phyloP scores from a whole-genome alignment of 2,797 vertebrate genomes.

The Zalophus californianus region DNA sequence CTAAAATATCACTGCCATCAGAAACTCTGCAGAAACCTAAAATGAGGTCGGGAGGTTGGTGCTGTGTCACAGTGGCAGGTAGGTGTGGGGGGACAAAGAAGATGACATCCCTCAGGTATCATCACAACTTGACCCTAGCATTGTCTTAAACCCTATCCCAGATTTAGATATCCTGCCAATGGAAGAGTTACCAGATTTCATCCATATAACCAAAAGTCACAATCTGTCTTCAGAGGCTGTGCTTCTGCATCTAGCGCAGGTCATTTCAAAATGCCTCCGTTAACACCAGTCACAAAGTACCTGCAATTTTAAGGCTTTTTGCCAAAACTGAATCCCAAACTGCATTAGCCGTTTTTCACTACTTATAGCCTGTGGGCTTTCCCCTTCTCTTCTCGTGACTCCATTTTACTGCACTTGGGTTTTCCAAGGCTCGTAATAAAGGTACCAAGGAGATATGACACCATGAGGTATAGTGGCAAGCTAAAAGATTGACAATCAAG shows the following conservation, averaged over 20 bases:
- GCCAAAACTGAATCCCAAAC: conserved; percentile 80
- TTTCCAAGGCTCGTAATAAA: conserved; percentile 76
- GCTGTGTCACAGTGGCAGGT: background rate
- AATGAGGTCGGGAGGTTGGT: background rate
- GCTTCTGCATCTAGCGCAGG: background rate
- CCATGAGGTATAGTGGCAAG: background rate
- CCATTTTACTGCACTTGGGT: conserved; percentile 75
- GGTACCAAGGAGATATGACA: conserved; percentile 65
- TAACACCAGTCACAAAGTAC: conserved; percentile 24
- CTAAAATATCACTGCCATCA: conserved; percentile 73
- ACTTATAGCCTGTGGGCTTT: conserved; percentile 78
- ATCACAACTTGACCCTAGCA: conserved; percentile 48
- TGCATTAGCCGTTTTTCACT: conserved; percentile 76
- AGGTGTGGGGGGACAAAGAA: background rate
- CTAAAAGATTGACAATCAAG: conserved; percentile 66
- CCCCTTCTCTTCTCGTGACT: conserved; percentile 51
- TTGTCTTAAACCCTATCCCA: conserved; percentile 44
- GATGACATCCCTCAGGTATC: conserved; percentile 18
- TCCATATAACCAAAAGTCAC: background rate
- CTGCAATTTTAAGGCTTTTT: conserved; percentile 39
- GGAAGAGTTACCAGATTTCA: conserved; percentile 51
- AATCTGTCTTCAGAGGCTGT: conserved; percentile 35
- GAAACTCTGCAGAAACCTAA: conserved; percentile 74
- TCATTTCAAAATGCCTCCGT: conserved; percentile 23
- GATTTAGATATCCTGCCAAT: background rate